Percentiles rank a stretch among this genome's conserved stretches.
phyloP scores from a whole-genome alignment of 2,888 invertebrate species.

The Chrysodeixis includens region DNA sequence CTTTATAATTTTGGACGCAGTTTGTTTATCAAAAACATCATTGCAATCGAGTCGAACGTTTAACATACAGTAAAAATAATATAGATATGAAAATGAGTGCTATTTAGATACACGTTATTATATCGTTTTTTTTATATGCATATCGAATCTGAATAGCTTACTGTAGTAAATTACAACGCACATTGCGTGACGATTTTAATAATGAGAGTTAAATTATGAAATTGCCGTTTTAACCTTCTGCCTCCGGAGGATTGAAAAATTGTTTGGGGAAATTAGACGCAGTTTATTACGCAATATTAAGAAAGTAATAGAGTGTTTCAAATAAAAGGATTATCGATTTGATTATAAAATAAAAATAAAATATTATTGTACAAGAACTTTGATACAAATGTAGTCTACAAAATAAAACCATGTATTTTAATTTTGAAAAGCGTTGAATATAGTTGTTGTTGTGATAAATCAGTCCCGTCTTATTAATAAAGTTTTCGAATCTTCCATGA shows the following conservation, averaged over 20 bases:
- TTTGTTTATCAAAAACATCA: not conserved
- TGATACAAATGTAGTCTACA: not conserved
- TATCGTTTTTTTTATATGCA: not conserved
- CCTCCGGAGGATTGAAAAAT: not conserved
- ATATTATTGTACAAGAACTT: too few relatives aligned
- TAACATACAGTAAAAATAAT: not conserved
- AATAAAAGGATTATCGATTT: too few relatives aligned
- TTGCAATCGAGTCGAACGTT: not conserved
- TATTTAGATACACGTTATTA: not conserved
- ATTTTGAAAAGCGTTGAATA: not conserved
- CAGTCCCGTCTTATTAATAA: not conserved
- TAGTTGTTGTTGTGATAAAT: not conserved
- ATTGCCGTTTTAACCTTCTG: slow-evolving; percentile 3
- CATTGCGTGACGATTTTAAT: slow-evolving; percentile 2
- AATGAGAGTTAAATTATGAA: not conserved
- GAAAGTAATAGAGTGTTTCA: not conserved
- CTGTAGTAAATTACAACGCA: not conserved
- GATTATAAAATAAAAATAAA: too few relatives aligned
- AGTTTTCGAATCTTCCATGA: slow-evolving; percentile 1
- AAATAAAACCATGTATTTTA: not conserved
- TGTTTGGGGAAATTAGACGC: not conserved
- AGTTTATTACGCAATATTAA: not conserved
- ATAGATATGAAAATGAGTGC: not conserved
- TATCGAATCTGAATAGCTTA: not conserved
- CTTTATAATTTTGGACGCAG: not conserved